Percentiles rank a stretch among this genome's conserved stretches.
These are phyloP conservation scores for Cossypha polioptera DNA, from an alignment of 2,797 vertebrate species.

Conservation along the genomic window DNA sequence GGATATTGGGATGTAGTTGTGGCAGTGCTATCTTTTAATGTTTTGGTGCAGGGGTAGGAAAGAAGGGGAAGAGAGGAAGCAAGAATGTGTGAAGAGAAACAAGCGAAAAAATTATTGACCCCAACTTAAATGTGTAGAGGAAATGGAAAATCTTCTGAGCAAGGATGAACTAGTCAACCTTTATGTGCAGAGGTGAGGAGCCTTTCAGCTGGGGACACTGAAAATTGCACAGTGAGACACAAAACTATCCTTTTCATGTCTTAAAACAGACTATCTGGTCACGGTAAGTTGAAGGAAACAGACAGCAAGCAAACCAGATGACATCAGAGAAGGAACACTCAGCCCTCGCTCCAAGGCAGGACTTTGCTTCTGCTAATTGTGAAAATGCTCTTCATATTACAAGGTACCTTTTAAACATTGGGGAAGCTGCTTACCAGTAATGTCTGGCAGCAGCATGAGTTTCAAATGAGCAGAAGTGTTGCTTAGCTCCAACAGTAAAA, in stretches of 20 bases:
- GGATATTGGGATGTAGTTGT: not conserved
- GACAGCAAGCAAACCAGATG: not conserved
- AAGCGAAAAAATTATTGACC: not conserved
- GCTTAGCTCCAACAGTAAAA: not conserved
- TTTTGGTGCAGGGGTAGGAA: not conserved
- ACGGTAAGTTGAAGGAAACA: not conserved
- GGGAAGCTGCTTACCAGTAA: not conserved
- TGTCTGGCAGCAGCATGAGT: not conserved
- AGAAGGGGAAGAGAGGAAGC: not conserved
- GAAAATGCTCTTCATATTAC: not conserved
- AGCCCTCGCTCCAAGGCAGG: not conserved
- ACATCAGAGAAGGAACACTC: not conserved
- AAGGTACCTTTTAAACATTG: not conserved
- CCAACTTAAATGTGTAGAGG: rapidly evolving
- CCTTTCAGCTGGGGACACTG: not conserved
- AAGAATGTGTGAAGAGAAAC: not conserved
- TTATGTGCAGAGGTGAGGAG: not conserved
- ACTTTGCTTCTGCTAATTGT: not conserved
- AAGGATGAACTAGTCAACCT: not conserved
- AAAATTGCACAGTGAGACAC: not conserved
- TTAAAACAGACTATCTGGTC: not conserved
- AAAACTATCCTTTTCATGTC: not conserved
- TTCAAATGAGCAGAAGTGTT: not conserved
- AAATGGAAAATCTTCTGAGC: not conserved
- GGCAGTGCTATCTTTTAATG: not conserved